Base-by-base conservation (phyloP, 1,140 invertebrate species). In the Pemphigus obesinymphae region DNA sequence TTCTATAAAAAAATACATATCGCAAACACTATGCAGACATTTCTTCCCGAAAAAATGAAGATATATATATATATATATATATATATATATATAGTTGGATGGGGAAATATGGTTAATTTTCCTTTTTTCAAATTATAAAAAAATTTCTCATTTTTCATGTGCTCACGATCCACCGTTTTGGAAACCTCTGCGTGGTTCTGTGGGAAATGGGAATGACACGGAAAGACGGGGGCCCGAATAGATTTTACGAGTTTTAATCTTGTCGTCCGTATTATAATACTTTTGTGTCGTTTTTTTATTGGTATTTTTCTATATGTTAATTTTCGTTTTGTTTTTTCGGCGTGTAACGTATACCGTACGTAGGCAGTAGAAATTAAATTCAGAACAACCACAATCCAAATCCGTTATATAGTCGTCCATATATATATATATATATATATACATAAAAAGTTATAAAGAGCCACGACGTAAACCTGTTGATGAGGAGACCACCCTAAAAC, bases 401-500 rank as follows among this genome's bases (percentile, higher is more conserved):
- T n/a, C 48, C 48, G 43, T 45, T 11, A 5, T 20, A 34, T 17
- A 29, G 17, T 63, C 29, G 17, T 66, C 17, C 63, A 11, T 13
- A 66, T 23, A n/a, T 26, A 23, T 11, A 34, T 31, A n/a, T 63
- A 31, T 34, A 10, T 37, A n/a, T 23, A 13, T 23, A n/a, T n/a
- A 40, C 6, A 23, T 26, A 68, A 3, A 20, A 31, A 7, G 29
- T 63, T 5, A 23, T n/a, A 23, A 10, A 43, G 20, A 3, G 31
- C 48, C 48, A 53, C 48, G 26, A 53, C 48, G 26, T 37, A 43
- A 78, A 78, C 75, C 75, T 78, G 75, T 78, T 78, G 34, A 58
- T 53, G 5, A 8, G 23, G n/a, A 34, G 75, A 78, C 75, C 75
- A 78, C 75, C 75, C 75, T 23, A 61, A 61, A 76, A 76, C 15